These are phyloP conservation scores for Rhingia rostrata DNA, from an alignment of 2,888 invertebrate species.

Conservation along the genomic window DNA sequence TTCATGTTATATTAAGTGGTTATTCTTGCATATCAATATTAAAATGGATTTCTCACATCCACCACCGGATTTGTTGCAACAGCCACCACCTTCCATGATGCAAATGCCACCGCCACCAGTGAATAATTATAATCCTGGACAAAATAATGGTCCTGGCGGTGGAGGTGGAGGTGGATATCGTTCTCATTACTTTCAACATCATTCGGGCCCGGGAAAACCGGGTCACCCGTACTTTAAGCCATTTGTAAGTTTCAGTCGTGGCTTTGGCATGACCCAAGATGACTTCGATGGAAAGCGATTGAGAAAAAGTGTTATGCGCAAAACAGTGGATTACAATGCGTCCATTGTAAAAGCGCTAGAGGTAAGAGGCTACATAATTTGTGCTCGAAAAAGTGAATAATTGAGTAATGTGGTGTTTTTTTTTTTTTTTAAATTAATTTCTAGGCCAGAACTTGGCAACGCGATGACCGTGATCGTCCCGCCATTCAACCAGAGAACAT, in stretches of 20 bases:
- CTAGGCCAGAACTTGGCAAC: slow-evolving; percentile 96
- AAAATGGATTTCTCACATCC: slow-evolving; percentile 77
- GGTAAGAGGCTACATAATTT: slow-evolving; percentile 83
- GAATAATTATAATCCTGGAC: slow-evolving; percentile 62
- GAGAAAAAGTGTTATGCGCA: slow-evolving; percentile 97
- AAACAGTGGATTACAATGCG: slow-evolving; percentile 99
- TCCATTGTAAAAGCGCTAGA: slow-evolving; percentile 96
- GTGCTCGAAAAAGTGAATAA: neutral
- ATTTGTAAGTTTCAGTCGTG: slow-evolving; percentile 81
- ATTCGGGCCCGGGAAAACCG: slow-evolving; percentile 80
- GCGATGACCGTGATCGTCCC: slow-evolving; percentile 94
- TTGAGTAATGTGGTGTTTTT: neutral
- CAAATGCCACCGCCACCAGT: slow-evolving; percentile 76
- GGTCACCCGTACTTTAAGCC: slow-evolving; percentile 82
- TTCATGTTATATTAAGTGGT: slow-evolving; percentile 45
- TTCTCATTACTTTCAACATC: slow-evolving; percentile 80
- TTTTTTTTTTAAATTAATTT: neutral
- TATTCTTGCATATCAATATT: slow-evolving; percentile 32
- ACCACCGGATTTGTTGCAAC: slow-evolving; percentile 80
- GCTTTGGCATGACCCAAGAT: slow-evolving; percentile 88
- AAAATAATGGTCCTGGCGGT: slow-evolving; percentile 59
- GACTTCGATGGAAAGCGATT: slow-evolving; percentile 98
- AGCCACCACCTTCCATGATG: slow-evolving; percentile 76
- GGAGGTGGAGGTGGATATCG: slow-evolving; percentile 75
- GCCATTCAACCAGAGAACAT: slow-evolving; percentile 97